Conservation (phyloP, 2,888 invertebrate genomes). For the Drosophila mettleri region DNA sequence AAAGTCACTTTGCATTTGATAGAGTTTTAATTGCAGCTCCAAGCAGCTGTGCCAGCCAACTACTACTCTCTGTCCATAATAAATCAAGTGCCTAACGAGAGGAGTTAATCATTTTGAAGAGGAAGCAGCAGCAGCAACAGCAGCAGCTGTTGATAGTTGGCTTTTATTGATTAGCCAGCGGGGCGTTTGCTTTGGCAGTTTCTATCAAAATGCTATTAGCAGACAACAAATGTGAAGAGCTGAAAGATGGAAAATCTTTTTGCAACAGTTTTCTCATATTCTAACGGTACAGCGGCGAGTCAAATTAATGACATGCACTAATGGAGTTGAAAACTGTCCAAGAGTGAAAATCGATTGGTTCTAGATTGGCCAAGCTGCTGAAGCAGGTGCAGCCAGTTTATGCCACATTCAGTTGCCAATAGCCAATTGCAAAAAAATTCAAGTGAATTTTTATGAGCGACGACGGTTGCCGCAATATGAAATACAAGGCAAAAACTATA, state of each 20-base stretch:
- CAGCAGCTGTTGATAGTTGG: slow-evolving; percentile 57
- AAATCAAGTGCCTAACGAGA: slow-evolving; percentile 69
- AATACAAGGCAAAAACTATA: slow-evolving; percentile 20
- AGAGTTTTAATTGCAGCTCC: slow-evolving; percentile 72
- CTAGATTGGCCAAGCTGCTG: slow-evolving; percentile 3
- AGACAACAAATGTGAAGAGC: slow-evolving; percentile 30
- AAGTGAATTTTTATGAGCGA: slow-evolving; percentile 37
- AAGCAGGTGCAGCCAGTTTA: slow-evolving; percentile 61
- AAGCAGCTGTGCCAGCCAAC: slow-evolving; percentile 10
- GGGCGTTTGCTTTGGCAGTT: slow-evolving; percentile 48
- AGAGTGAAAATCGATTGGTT: slow-evolving; percentile 42
- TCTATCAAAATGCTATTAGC: slow-evolving; percentile 71
- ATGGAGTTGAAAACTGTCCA: slow-evolving; percentile 60
- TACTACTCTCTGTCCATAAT: slow-evolving; percentile 18
- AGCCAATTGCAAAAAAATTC: slow-evolving; percentile 46
- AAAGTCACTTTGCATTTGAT: slow-evolving; percentile 74
- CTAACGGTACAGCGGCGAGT: slow-evolving; percentile 66
- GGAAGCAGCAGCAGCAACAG: slow-evolving; percentile 1
- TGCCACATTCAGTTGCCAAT: slow-evolving; percentile 33
- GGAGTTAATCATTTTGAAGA: slow-evolving; percentile 59
- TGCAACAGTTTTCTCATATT: slow-evolving; percentile 38
- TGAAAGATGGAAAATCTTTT: not conserved
- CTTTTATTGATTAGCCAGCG: slow-evolving; percentile 71
- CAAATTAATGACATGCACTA: slow-evolving; percentile 76
- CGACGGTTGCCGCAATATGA: slow-evolving; percentile 49